Conservation (phyloP, 2,797 vertebrate species). For the Gymnoscopelus braueri region DNA sequence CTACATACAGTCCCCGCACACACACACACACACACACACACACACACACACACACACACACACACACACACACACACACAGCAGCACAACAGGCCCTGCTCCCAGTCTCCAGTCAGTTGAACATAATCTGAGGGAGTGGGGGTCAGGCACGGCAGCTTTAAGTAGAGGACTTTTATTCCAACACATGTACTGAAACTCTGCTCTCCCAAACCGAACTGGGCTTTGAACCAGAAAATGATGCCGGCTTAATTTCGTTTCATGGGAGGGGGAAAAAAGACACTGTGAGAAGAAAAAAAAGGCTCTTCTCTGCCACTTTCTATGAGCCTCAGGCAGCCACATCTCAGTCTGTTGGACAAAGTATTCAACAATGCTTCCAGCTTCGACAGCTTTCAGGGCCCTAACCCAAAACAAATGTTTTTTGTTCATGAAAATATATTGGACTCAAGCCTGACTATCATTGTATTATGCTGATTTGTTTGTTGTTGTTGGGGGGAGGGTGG, state of each 20-base stretch:
- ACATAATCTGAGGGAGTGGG: slow-evolving; percentile 51
- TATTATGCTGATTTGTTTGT: no score
- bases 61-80: no score
- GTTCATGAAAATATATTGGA: slow-evolving; percentile 1
- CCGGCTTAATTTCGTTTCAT: slow-evolving; percentile 31
- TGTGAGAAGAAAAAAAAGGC: slow-evolving; percentile 16
- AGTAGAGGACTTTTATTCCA: slow-evolving; percentile 62
- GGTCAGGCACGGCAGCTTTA: slow-evolving; percentile 61
- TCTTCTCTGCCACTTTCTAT: neutral
- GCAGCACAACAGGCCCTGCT: slow-evolving; percentile 5
- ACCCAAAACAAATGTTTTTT: slow-evolving; percentile 38
- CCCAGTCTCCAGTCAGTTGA: slow-evolving; percentile 41
- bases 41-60: no score
- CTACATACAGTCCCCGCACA: neutral
- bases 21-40: slow-evolving; percentile 10
- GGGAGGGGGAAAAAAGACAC: slow-evolving; percentile 20
- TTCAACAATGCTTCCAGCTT: slow-evolving; percentile 18
- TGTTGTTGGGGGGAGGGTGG: no score
- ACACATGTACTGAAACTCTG: slow-evolving; percentile 49
- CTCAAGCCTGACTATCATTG: neutral
- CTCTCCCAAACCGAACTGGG: slow-evolving; percentile 41
- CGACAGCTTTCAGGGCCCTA: slow-evolving; percentile 29
- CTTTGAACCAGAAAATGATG: slow-evolving; percentile 61
- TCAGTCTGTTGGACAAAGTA: slow-evolving; percentile 27
- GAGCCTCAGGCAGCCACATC: neutral